Base-by-base conservation (phyloP, 2,797 vertebrate species). In the Crax fasciolata region DNA sequence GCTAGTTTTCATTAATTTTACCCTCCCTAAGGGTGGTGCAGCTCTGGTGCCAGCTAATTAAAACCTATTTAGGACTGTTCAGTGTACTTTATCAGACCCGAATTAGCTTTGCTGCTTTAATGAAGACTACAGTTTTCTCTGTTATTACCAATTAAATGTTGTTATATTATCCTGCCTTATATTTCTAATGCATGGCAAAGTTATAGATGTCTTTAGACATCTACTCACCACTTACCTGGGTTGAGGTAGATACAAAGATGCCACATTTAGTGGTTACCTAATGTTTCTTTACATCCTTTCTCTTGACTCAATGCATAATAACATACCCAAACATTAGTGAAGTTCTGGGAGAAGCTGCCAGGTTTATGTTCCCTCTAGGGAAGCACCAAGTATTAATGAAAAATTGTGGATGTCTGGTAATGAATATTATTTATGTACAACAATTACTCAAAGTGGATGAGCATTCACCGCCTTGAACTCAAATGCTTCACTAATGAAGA, bases 31-130 rank as follows among this genome's bases (percentile, higher is more conserved):
- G 97, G 97, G 97, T 68, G 95, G 97, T 97, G 85, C 86, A 94
- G 96, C 96, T 94, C 85, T 91, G 96, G 97, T 97, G 94, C 94
- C 96, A 96, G 96, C 97, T 98, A 98, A 98, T 98, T 98, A 98
- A 97, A 97, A 97, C 94, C 92, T 94, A 97, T 97, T 97, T 97
- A 97, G 95, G 93, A 92, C 96, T 97, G 91, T 89, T 97, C 90
- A 90, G 84, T 91, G 93, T 91, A 96, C 94, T 98, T 97, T 97
- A 97, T 97, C 95, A 98, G 97, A 75, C 65, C 66, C 92, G 93
- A 97, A 97, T 97, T 97, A 97, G 94, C 93, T 96, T 81, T 96
- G 77, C 84, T 95, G 80, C 93, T 97, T 97, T 97, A 97, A 97
- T 96, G 89, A 94, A 95, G 72, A 93, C 91, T 96, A 93, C 67